phyloP scores from a whole-genome alignment of 2,113 vertebrate species.

The Poicephalus meyeri region DNA sequence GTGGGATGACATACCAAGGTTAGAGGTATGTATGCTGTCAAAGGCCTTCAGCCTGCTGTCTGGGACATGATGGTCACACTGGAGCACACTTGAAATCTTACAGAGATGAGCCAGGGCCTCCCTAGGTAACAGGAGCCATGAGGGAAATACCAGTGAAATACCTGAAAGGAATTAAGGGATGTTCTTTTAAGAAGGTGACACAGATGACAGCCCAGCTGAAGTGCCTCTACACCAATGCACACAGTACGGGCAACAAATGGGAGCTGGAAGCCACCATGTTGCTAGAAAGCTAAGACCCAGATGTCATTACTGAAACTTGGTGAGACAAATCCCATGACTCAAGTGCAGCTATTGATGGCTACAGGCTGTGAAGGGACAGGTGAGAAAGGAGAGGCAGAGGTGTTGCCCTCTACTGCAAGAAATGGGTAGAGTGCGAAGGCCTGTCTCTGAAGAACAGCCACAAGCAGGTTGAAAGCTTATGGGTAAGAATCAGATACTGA shows the following conservation, averaged over 20 bases:
- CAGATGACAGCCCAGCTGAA: background rate
- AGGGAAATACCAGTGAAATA: background rate
- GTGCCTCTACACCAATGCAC: background rate
- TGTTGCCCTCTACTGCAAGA: background rate
- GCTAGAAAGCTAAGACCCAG: background rate
- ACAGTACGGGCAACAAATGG: background rate
- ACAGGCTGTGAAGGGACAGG: background rate
- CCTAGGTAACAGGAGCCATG: background rate
- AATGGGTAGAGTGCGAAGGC: background rate
- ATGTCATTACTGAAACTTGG: background rate
- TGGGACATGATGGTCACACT: background rate
- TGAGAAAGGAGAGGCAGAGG: background rate
- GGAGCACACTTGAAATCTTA: background rate
- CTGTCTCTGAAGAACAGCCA: background rate
- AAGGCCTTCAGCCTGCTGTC: background rate
- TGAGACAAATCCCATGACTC: background rate
- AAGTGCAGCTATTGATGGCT: rapidly evolving
- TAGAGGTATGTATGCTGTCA: background rate
- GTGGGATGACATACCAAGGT: background rate
- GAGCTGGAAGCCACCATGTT: background rate
- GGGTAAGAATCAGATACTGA: background rate
- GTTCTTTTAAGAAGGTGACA: background rate
- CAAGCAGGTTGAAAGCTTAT: background rate
- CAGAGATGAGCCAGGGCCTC: background rate
- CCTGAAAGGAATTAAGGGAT: background rate